Evolutionary conservation across 2,888 invertebrate genomes (phyloP).

Genomic region (Macrophya alboannulata): DNA sequence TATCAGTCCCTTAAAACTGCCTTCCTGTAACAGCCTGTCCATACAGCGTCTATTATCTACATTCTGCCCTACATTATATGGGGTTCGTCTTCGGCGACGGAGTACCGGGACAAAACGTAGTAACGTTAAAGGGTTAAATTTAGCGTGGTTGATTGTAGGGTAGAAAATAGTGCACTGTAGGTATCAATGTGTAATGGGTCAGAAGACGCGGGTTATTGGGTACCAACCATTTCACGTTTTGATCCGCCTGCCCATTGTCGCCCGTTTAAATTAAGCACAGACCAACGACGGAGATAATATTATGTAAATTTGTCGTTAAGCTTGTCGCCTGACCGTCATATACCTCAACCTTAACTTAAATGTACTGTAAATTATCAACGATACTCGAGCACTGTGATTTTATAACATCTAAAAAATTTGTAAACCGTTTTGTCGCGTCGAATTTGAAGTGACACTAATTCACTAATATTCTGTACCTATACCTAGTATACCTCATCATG

Average conservation of each 20-base stretch:
- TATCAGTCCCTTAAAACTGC: slow-evolving; percentile 3
- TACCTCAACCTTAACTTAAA: slow-evolving; percentile 25
- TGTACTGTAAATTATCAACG: slow-evolving; percentile 39
- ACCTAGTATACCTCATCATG: background rate
- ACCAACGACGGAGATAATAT: slow-evolving; percentile 39
- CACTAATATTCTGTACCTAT: too few relatives aligned
- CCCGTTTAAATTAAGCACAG: slow-evolving; percentile 53
- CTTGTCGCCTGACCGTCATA: slow-evolving; percentile 50
- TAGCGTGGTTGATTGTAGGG: slow-evolving; percentile 59
- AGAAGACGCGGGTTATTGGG: slow-evolving; percentile 59
- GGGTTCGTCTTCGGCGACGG: slow-evolving; percentile 39
- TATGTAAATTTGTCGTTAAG: slow-evolving; percentile 57
- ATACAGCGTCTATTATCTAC: slow-evolving; percentile 49
- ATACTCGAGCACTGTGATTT: background rate
- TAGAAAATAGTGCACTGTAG: slow-evolving; percentile 58
- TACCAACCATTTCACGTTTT: slow-evolving; percentile 56
- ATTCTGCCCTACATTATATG: slow-evolving; percentile 46
- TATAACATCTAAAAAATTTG: background rate
- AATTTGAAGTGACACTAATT: background rate
- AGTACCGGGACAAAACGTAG: slow-evolving; percentile 41
- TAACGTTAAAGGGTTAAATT: slow-evolving; percentile 60
- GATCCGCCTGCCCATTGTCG: slow-evolving; percentile 45
- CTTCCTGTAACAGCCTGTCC: slow-evolving; percentile 39
- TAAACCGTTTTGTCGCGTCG: background rate
- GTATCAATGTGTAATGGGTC: slow-evolving; percentile 60